Evolutionary conservation across 2,113 vertebrate species (phyloP).

Genomic region (human): DNA sequence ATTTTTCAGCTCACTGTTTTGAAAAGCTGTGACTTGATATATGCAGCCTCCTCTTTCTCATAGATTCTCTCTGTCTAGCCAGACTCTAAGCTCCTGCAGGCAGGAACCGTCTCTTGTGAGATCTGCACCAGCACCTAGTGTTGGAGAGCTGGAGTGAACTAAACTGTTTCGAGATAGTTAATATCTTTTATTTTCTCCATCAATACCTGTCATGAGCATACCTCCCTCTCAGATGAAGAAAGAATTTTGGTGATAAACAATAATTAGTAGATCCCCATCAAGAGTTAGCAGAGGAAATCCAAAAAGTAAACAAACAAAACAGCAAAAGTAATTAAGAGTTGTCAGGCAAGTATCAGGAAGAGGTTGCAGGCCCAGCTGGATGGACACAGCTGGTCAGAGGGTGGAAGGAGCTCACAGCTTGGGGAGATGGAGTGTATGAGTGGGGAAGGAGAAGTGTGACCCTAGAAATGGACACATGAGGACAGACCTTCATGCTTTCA

Average conservation of each 20-base stretch:
- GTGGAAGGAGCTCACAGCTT: not conserved
- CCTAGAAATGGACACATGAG: not conserved
- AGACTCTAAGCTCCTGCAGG: not conserved
- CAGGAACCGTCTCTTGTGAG: not conserved
- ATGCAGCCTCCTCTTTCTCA: not conserved
- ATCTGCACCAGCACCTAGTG: not conserved
- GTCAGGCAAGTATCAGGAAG: not conserved
- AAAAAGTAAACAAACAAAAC: not conserved
- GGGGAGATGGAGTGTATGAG: accelerated
- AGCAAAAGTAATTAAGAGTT: not conserved
- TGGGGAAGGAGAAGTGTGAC: not conserved
- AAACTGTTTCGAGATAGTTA: not conserved
- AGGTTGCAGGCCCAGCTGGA: too few species aligned
- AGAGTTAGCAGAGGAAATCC: not conserved
- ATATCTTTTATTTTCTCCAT: not conserved
- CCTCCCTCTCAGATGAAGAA: not conserved
- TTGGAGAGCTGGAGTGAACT: not conserved
- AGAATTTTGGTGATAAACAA: not conserved
- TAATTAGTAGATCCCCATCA: not conserved
- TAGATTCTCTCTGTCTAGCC: not conserved
- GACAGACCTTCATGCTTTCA: not conserved
- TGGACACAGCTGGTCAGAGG: too few species aligned
- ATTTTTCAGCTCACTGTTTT: not conserved
- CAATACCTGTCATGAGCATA: not conserved
- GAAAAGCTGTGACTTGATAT: not conserved